Percentiles rank a stretch among this genome's conserved stretches.
Conservation (phyloP, 2,113 vertebrate species). For the Chloropsis hardwickii region DNA sequence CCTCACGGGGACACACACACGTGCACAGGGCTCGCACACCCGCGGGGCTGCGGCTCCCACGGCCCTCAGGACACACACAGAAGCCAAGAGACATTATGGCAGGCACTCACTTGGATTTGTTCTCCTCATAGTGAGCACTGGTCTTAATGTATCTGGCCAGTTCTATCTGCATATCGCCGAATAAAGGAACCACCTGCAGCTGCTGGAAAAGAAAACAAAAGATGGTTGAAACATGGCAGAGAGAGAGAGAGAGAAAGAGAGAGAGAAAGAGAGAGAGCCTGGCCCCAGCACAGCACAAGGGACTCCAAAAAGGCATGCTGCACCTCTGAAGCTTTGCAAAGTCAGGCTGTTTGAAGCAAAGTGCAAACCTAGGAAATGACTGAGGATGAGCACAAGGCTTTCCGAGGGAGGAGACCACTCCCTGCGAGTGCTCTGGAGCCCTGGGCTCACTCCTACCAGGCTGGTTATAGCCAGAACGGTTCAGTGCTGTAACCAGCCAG, state of each 20-base stretch:
- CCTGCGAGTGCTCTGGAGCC: neutral
- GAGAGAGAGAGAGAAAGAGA: neutral
- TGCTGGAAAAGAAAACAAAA: constrained; percentile 81
- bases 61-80: constrained; percentile 59
- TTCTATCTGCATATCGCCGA: constrained; percentile 99
- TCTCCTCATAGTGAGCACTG: constrained; percentile 99
- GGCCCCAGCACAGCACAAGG: neutral
- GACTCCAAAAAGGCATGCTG: neutral
- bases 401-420: neutral
- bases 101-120: constrained; percentile 98
- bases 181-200: constrained; percentile 98
- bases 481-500: neutral
- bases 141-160: constrained; percentile 99
- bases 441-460: rapidly evolving
- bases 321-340: neutral
- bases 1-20: constrained; percentile 15
- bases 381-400: neutral
- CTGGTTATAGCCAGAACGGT: neutral
- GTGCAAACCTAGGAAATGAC: neutral
- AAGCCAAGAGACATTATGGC: constrained; percentile 86
- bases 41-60: neutral
- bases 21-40: neutral
- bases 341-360: neutral
- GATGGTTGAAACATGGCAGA: constrained; percentile 46
- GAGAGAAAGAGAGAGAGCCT: neutral